Conservation (phyloP, 2,888 invertebrate species). For the Melolontha melolontha region DNA sequence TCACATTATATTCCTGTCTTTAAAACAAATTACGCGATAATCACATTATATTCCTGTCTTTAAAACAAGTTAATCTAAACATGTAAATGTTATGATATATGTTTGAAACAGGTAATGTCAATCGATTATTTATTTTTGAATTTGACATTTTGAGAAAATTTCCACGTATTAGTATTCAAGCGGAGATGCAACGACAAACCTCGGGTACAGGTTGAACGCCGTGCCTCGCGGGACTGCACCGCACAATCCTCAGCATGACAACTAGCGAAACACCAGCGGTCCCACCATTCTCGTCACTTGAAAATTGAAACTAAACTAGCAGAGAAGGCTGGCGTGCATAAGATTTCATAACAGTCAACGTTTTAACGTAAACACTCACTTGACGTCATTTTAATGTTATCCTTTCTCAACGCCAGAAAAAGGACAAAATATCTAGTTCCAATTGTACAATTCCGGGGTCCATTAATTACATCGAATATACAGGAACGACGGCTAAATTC, state of each 20-base stretch:
- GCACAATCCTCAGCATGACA: constrained; percentile 60
- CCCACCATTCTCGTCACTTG: constrained; percentile 49
- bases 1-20: too few relatives aligned
- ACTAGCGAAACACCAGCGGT: constrained; percentile 52
- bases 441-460: constrained; percentile 36
- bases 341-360: constrained; percentile 43
- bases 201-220: constrained; percentile 61
- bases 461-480: constrained; percentile 3
- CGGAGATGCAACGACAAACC: constrained; percentile 56
- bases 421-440: background rate
- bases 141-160: constrained; percentile 59
- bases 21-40: too few relatives aligned
- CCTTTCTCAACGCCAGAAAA: background rate
- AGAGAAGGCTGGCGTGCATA: constrained; percentile 24
- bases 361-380: too few relatives aligned
- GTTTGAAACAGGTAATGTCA: constrained; percentile 33
- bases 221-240: constrained; percentile 56
- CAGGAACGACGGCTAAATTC: too few relatives aligned
- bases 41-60: too few relatives aligned
- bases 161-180: constrained; percentile 60
- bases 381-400: background rate
- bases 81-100: background rate
- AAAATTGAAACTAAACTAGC: constrained; percentile 44
- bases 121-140: constrained; percentile 57
- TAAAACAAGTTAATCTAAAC: too few relatives aligned